Evolutionary conservation across 2,113 vertebrate species (phyloP).

Genomic region (Cricetomys ansorgei): DNA sequence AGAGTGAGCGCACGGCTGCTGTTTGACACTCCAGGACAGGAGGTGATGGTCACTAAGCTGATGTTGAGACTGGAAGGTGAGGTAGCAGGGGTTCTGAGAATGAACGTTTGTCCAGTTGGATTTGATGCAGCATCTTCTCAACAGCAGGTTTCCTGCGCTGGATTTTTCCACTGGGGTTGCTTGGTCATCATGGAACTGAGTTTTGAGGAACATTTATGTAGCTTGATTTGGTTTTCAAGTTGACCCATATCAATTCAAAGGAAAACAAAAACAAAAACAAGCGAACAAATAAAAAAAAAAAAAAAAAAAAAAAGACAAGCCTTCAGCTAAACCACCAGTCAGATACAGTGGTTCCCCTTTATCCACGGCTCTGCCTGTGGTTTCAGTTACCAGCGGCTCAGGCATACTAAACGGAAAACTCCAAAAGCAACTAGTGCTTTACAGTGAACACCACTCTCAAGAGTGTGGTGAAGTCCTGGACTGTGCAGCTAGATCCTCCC

Average conservation of each 20-base stretch:
- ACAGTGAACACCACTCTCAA: neutral
- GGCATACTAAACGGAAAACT: neutral
- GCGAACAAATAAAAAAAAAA: too few relatives aligned
- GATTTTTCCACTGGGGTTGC: neutral
- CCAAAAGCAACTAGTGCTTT: neutral
- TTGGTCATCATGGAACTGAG: neutral
- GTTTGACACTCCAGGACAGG: neutral
- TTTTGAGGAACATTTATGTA: neutral
- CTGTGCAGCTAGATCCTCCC: neutral
- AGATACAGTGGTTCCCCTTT: neutral
- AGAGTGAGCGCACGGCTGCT: neutral
- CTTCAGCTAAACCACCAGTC: neutral
- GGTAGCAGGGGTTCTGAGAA: neutral
- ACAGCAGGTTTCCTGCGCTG: neutral
- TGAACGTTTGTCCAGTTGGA: neutral
- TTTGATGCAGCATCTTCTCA: neutral
- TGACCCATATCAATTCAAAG: neutral
- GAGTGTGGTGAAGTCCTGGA: too few relatives aligned
- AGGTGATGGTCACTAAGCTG: neutral
- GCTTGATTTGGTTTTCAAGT: neutral
- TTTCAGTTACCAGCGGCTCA: neutral
- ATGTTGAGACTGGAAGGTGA: neutral
- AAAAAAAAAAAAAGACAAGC: too few relatives aligned
- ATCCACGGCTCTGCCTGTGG: neutral
- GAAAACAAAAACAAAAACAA: too few relatives aligned